These are phyloP conservation scores for Marcusenius ussheri DNA, from an alignment of 2,113 vertebrate genomes.

Conservation along the genomic window DNA sequence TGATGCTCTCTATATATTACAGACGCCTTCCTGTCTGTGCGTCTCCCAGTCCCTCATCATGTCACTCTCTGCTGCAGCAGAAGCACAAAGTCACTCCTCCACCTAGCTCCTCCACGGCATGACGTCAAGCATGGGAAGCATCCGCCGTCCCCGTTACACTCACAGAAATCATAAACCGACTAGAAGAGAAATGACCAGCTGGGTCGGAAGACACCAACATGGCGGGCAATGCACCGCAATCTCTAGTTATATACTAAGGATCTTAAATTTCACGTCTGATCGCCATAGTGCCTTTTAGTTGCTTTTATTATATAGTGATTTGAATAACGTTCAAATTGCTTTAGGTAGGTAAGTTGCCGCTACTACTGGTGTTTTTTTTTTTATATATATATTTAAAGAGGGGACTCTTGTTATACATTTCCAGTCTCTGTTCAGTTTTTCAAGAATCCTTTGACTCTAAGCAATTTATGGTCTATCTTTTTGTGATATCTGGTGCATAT, in stretches of 20 bases:
- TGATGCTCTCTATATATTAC: slow-evolving; percentile 16
- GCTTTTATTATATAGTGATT: not conserved
- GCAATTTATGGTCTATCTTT: not conserved
- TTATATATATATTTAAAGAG: not conserved
- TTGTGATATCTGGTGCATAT: not conserved
- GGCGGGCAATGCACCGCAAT: not conserved
- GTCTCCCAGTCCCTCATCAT: slow-evolving; percentile 23
- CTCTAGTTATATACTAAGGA: not conserved
- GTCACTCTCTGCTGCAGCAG: slow-evolving; percentile 31
- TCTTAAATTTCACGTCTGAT: slow-evolving; percentile 24
- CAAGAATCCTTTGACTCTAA: not conserved
- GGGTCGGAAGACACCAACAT: not conserved
- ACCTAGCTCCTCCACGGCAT: slow-evolving; percentile 24
- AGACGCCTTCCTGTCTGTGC: slow-evolving; percentile 18
- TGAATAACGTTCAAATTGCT: not conserved
- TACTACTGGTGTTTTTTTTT: not conserved
- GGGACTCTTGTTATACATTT: not conserved
- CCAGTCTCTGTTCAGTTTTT: not conserved
- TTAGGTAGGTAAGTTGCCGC: not conserved
- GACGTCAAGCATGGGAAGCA: slow-evolving; percentile 29
- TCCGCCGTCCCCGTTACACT: slow-evolving; percentile 14
- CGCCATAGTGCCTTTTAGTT: not conserved
- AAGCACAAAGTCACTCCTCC: slow-evolving; percentile 34
- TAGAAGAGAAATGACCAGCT: not conserved
- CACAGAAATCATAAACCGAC: not conserved